A percentile compares a stretch with the other conserved stretches of the same genome.
Conservation (phyloP, 2,888 invertebrate genomes). For the Timema podura region DNA sequence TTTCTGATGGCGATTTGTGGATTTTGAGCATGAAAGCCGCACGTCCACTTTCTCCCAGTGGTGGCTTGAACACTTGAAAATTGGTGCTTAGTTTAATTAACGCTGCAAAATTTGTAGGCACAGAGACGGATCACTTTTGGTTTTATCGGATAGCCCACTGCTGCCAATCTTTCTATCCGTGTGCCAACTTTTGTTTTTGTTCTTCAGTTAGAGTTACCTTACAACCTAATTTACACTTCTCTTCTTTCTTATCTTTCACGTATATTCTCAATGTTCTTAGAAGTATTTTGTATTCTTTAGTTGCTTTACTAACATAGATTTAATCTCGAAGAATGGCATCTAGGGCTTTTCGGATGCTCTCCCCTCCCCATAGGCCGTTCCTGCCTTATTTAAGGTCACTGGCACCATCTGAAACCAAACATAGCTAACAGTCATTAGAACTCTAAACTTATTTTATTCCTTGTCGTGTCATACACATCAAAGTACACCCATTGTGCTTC, state of each 20-base stretch:
- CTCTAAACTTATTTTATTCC: not conserved
- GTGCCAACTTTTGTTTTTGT: not conserved
- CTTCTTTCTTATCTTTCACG: not conserved
- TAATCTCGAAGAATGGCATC: not conserved
- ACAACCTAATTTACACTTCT: too few species aligned
- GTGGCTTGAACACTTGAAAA: not conserved
- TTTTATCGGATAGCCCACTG: constrained; percentile 1
- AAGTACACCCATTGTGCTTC: too few species aligned
- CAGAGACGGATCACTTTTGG: constrained; percentile 9
- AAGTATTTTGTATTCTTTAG: not conserved
- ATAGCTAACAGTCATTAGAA: not conserved
- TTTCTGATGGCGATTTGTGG: too few species aligned
- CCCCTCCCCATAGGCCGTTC: not conserved
- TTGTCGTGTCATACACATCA: too few species aligned
- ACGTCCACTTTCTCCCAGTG: constrained; percentile 10
- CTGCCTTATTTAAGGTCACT: not conserved
- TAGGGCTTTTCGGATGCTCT: not conserved
- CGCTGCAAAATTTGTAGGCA: not conserved
- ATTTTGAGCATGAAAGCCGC: not conserved
- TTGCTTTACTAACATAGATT: not conserved
- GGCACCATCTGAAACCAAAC: not conserved
- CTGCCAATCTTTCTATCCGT: constrained; percentile 5
- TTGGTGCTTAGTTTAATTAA: not conserved
- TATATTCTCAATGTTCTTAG: constrained; percentile 1
- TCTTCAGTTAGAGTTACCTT: not conserved